Conservation (phyloP, 2,113 vertebrate genomes). For the Tupaia chinensis region DNA sequence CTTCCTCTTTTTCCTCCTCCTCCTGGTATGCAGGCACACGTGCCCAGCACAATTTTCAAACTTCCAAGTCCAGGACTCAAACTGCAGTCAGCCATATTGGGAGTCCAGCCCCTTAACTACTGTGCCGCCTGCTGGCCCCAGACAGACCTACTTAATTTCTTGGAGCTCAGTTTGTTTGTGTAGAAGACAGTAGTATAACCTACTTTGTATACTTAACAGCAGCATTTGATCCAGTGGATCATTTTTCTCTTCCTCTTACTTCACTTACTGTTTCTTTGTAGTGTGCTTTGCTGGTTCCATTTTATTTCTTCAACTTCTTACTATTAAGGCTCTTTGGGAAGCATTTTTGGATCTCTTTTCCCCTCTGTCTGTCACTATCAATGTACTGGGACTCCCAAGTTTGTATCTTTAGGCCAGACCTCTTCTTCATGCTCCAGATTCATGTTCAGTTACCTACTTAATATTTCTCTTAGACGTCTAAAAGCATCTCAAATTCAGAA, state of each 20-base stretch:
- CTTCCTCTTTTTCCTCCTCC: no score
- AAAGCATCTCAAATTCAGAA: neutral
- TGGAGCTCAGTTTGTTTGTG: neutral
- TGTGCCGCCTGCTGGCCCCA: no score
- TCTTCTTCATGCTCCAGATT: neutral
- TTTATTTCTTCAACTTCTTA: neutral
- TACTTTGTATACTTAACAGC: neutral
- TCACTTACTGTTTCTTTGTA: neutral
- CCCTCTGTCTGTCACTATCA: neutral
- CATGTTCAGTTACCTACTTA: neutral
- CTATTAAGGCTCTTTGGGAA: neutral
- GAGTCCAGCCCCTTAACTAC: no score
- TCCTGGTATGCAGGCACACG: no score
- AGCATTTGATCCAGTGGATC: neutral
- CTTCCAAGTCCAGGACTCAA: no score
- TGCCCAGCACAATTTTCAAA: no score
- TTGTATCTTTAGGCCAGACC: neutral
- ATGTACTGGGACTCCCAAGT: neutral
- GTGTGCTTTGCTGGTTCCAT: neutral
- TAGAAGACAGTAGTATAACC: neutral
- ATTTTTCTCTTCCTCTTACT: neutral
- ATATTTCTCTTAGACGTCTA: neutral
- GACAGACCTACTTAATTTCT: neutral
- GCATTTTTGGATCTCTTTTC: neutral
- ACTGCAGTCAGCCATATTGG: no score